Evolutionary conservation across 2,888 invertebrate species (phyloP).

Genomic region (Morpho achilles): DNA sequence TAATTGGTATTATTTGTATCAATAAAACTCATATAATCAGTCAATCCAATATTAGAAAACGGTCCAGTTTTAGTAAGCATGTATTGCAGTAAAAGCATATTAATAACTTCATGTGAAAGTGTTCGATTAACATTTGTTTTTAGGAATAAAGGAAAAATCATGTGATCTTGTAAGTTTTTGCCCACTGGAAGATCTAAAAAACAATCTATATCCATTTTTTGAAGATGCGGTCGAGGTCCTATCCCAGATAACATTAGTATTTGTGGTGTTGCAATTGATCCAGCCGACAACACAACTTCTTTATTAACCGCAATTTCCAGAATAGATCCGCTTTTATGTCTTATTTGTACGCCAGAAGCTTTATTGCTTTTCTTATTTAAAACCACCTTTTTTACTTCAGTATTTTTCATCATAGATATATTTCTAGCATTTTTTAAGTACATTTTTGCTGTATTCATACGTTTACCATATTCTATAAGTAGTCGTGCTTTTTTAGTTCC

Average conservation of each 20-base stretch:
- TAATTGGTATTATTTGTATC: constrained; percentile 60
- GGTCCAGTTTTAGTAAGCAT: constrained; percentile 66
- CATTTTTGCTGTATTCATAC: constrained; percentile 70
- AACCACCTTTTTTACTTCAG: constrained; percentile 67
- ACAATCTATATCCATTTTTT: constrained; percentile 47
- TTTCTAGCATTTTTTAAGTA: constrained; percentile 53
- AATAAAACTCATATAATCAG: constrained; percentile 72
- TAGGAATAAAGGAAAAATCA: constrained; percentile 45
- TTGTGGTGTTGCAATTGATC: constrained; percentile 69
- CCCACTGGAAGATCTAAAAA: constrained; percentile 64
- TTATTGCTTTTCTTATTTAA: constrained; percentile 61
- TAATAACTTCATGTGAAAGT: constrained; percentile 33
- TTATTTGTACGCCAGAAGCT: constrained; percentile 57
- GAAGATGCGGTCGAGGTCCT: constrained; percentile 57
- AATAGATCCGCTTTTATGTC: constrained; percentile 41
- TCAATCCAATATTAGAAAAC: constrained; percentile 56
- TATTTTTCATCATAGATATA: constrained; percentile 64
- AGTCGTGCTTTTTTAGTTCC: constrained; percentile 70
- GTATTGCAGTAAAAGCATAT: constrained; percentile 60
- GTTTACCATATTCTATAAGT: constrained; percentile 60
- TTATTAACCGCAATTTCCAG: constrained; percentile 51
- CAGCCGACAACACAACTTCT: constrained; percentile 73
- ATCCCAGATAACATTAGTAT: constrained; percentile 75
- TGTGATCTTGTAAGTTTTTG: constrained; percentile 73
- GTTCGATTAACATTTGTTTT: constrained; percentile 32